Conservation (phyloP, 53 echinoderm and acorn worm genomes). For the Holothuria scabra region DNA sequence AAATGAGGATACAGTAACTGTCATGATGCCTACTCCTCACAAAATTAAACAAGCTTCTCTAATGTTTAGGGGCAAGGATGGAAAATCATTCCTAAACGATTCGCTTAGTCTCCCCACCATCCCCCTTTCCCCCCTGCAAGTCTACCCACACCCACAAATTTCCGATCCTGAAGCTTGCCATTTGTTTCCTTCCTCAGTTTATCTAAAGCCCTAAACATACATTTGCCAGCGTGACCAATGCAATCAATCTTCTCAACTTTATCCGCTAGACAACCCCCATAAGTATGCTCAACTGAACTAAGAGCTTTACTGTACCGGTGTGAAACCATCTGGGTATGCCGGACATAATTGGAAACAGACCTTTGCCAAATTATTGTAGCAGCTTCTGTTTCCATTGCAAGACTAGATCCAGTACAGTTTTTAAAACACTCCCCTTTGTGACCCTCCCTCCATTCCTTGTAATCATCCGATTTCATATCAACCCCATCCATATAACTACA, state of each 20-base stretch:
- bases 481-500: conserved; percentile 20
- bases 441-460: conserved; percentile 36
- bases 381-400: conserved; percentile 3
- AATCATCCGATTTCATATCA: conserved; percentile 9
- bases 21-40: too few relatives aligned
- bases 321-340: conserved; percentile 45
- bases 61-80: too few relatives aligned
- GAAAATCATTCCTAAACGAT: too few relatives aligned
- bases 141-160: too few relatives aligned
- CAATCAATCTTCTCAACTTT: conserved; percentile 45
- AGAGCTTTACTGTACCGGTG: conserved; percentile 50
- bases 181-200: too few relatives aligned
- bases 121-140: too few relatives aligned
- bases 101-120: too few relatives aligned
- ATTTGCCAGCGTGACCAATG: conserved; percentile 55
- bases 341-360: conserved; percentile 18
- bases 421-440: neutral
- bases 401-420: conserved; percentile 10
- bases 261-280: neutral
- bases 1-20: too few relatives aligned
- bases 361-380: conserved; percentile 16
- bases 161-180: too few relatives aligned
- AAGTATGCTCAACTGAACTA: conserved; percentile 35
- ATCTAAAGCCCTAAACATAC: conserved; percentile 50
- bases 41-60: too few relatives aligned